These are phyloP conservation scores for Bombus fervidus DNA, from an alignment of 1,140 invertebrate genomes.

Conservation along the genomic window DNA sequence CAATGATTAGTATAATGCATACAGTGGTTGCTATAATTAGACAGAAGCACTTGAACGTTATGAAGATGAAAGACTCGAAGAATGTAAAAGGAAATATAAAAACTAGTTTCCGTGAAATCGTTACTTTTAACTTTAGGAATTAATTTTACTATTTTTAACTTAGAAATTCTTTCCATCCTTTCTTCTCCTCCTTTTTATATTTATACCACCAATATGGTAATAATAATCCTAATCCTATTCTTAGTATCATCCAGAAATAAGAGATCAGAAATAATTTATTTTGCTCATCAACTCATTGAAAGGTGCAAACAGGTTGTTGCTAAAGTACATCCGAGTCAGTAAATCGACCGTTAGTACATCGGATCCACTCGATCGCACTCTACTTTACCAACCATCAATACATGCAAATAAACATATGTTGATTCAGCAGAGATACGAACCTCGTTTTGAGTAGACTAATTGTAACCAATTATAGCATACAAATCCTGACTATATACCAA, in stretches of 20 bases:
- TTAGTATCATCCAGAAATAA: not conserved
- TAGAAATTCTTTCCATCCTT: not conserved
- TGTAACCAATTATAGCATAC: not conserved
- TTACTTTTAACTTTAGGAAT: not conserved
- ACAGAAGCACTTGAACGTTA: not conserved
- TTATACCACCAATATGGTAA: not conserved
- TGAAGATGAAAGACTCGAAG: not conserved
- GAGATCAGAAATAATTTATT: not conserved
- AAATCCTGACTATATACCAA: not conserved
- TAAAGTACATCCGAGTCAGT: too few species aligned
- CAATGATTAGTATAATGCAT: slow-evolving; percentile 4
- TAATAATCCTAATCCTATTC: not conserved
- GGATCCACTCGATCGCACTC: not conserved
- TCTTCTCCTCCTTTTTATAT: not conserved
- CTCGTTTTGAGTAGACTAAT: not conserved
- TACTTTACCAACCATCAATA: not conserved
- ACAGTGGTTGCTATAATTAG: not conserved
- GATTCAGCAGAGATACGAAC: not conserved
- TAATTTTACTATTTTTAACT: not conserved
- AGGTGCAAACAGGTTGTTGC: not conserved
- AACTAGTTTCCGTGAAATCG: not conserved
- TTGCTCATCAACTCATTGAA: not conserved
- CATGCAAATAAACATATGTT: too few species aligned
- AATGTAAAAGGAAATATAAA: not conserved
- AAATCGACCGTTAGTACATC: not conserved